phyloP scores from a whole-genome alignment of 2,797 vertebrate species.

The Paramormyrops hopkinsi region DNA sequence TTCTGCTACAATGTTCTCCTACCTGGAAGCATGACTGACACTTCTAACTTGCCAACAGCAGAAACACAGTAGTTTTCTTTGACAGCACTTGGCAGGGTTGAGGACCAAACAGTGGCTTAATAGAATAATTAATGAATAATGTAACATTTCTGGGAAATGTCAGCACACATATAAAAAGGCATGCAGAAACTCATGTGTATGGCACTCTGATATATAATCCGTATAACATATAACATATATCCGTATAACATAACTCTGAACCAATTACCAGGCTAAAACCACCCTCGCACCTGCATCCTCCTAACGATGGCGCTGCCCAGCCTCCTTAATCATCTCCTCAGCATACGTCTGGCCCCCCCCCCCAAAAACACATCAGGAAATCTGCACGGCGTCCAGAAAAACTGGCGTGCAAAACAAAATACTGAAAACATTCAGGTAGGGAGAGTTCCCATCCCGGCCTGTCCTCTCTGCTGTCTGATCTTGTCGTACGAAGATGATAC shows the following conservation, averaged over 20 bases:
- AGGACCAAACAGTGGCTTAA: neutral
- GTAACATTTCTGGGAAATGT: neutral
- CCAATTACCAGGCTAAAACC: neutral
- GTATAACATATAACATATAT: neutral
- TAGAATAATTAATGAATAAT: conserved; percentile 7
- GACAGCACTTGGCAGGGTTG: neutral
- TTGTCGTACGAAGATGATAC: neutral
- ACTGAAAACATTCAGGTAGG: neutral
- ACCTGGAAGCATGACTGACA: neutral
- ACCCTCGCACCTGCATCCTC: neutral
- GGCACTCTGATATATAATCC: neutral
- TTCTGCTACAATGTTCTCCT: neutral
- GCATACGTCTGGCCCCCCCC: neutral
- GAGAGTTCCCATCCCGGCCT: neutral
- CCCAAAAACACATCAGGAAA: neutral
- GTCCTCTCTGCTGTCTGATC: neutral
- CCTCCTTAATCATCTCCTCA: neutral
- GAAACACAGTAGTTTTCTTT: neutral
- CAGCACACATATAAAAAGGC: neutral
- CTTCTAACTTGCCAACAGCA: neutral
- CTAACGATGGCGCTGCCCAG: neutral
- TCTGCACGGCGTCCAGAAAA: neutral
- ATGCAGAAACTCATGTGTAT: neutral
- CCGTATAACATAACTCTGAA: neutral
- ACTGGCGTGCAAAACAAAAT: neutral